Evolutionary conservation across 2,797 vertebrate species (phyloP).

Genomic region (Eulemur rubriventer): DNA sequence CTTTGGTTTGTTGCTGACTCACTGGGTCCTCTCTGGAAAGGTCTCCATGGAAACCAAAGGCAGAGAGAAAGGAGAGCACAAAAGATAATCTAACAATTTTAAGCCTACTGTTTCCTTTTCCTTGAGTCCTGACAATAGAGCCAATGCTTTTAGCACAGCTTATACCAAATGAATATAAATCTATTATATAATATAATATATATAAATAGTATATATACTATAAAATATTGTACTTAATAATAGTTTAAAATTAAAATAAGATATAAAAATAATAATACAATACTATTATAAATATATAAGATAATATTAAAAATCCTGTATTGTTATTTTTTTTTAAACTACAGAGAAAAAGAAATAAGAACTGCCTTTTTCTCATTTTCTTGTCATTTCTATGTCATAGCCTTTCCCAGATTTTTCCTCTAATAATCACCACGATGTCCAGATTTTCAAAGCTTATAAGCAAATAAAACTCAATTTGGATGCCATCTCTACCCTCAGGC

Average conservation of each 20-base stretch:
- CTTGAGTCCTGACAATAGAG: background rate
- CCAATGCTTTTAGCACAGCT: background rate
- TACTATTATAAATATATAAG: background rate
- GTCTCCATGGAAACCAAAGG: constrained; percentile 37
- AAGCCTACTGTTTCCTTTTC: background rate
- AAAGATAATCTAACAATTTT: background rate
- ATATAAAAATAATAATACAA: background rate
- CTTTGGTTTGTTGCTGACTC: background rate
- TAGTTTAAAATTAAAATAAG: background rate
- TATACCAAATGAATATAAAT: background rate
- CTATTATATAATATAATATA: background rate
- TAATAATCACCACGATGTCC: background rate
- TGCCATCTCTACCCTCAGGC: background rate
- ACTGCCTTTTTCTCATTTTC: background rate
- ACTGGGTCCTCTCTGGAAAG: background rate
- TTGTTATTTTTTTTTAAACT: background rate
- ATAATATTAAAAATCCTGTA: background rate
- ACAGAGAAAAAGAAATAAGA: background rate
- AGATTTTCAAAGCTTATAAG: background rate
- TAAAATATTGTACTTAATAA: background rate
- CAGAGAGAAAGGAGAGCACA: background rate
- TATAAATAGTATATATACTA: background rate
- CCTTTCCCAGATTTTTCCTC: background rate
- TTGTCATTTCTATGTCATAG: background rate
- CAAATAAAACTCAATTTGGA: background rate